Evolutionary conservation across 2,113 vertebrate species (phyloP), one percentile per base, ranked within the genome.

Genomic region (Etheostoma cragini): DNA sequence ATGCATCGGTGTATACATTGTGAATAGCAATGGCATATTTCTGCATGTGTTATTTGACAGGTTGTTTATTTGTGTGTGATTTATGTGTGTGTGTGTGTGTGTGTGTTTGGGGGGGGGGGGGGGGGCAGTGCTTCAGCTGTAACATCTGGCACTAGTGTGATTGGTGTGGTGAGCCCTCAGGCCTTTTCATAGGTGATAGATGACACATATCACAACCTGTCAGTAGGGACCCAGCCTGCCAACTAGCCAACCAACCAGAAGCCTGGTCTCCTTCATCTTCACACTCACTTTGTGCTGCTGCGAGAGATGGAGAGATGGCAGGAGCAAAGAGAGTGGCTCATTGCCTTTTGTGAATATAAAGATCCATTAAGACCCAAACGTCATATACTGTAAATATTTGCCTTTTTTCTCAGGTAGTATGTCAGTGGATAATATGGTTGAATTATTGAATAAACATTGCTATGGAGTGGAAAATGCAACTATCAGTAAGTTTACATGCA

Each of bases 101-200:
- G n/a, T 57, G 56, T 60, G 54, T 57, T 6, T 52, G 47, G 4
- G 4, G n/a, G 7, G 16, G 19, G 58, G 49, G 33, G 56, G 42
- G 74, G 80, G 78, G 73, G 74, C 65, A 62, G 58, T 45, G 67
- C 77, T 72, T 66, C 52, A 60, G 78, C 74, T 78, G 69, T 79
- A 94, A 92, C 94, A 95, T 94, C 94, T 94, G 94, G 91, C 88
- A 82, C 77, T 64, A 21, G 87, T 75, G 79, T 93, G 88, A 92
- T 93, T 91, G 90, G 90, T 93, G 84, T 89, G 91, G 90, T 75
- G 85, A 92, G 83, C 85, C 94, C 83, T 80, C 87, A 90, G 85
- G 90, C 90, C 89, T 88, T 93, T 94, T 87, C 76, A 86, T 81
- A 87, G 84, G 83, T 38, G 17, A 96, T 93, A 94, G 93, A 95